Percentiles rank a stretch among this genome's conserved stretches.
Conservation (phyloP, 1,140 invertebrate genomes). For the Scaptodrosophila lebanonensis region DNA sequence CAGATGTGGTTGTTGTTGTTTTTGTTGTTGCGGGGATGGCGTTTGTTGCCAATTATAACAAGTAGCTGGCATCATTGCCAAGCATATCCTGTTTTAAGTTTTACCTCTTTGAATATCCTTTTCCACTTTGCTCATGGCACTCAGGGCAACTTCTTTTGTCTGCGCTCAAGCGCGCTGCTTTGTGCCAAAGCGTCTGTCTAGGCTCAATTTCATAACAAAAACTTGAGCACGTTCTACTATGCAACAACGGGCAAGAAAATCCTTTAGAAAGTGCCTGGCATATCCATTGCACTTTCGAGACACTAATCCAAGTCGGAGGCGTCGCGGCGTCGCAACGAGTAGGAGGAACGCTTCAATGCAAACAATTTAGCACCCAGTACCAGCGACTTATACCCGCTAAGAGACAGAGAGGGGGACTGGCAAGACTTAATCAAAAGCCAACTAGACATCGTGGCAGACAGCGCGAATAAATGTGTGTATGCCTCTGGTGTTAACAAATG, state of each 20-base stretch:
- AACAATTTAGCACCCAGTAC: slow-evolving; percentile 68
- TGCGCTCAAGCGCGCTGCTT: slow-evolving; percentile 40
- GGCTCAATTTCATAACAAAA: slow-evolving; percentile 72
- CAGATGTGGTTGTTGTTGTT: too few species aligned
- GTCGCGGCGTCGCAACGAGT: slow-evolving; percentile 10
- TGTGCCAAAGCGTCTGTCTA: slow-evolving; percentile 34
- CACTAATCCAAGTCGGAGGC: slow-evolving; percentile 9
- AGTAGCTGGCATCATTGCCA: slow-evolving; percentile 35
- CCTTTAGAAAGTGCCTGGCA: too few species aligned
- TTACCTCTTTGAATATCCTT: slow-evolving; percentile 56
- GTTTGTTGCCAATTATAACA: slow-evolving; percentile 59
- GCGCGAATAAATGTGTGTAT: slow-evolving; percentile 9
- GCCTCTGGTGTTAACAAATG: slow-evolving; percentile 1
- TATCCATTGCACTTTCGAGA: too few species aligned
- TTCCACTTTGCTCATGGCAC: slow-evolving; percentile 32
- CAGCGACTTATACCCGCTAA: too few species aligned
- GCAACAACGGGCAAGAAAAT: too few species aligned
- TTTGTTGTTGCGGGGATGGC: background rate
- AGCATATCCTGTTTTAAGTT: slow-evolving; percentile 67
- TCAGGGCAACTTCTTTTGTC: slow-evolving; percentile 45
- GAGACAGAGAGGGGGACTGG: too few species aligned
- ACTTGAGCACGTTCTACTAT: slow-evolving; percentile 61
- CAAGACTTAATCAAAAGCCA: slow-evolving; percentile 68
- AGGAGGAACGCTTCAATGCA: slow-evolving; percentile 51
- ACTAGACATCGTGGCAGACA: slow-evolving; percentile 28